Conservation (phyloP, 2,797 vertebrate species). For the Acrossocheilus fasciatus region DNA sequence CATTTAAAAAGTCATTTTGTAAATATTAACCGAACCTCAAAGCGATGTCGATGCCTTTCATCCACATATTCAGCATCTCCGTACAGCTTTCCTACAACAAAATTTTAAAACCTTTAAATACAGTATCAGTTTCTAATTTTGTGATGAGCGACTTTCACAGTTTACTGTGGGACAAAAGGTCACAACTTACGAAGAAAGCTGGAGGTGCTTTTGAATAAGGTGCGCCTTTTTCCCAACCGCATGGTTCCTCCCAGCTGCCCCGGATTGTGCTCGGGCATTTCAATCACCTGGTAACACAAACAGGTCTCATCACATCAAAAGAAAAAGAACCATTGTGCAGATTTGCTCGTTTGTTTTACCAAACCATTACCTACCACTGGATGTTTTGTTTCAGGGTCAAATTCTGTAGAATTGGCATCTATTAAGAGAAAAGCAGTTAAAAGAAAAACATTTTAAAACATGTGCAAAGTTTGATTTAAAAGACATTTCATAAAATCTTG, state of each 20-base stretch:
- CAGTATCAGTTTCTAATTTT: background rate
- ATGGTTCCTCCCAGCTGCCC: conserved; percentile 96
- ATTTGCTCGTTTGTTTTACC: conserved; percentile 26
- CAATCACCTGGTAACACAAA: conserved; percentile 84
- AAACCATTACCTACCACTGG: conserved; percentile 86
- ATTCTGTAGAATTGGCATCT: conserved; percentile 98
- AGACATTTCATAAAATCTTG: background rate
- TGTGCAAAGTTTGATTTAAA: background rate
- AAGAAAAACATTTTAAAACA: background rate
- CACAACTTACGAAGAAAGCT: conserved; percentile 86
- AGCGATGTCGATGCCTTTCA: conserved; percentile 93
- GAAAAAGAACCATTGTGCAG: background rate
- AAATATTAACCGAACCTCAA: conserved; percentile 80
- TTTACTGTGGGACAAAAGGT: background rate
- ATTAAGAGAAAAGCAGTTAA: conserved; percentile 55
- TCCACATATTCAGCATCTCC: conserved; percentile 88
- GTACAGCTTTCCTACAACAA: conserved; percentile 88
- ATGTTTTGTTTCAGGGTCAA: conserved; percentile 89
- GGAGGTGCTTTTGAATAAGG: conserved; percentile 87
- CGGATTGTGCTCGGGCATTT: conserved; percentile 97
- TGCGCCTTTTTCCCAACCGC: conserved; percentile 92
- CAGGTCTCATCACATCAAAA: background rate
- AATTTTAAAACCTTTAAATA: background rate
- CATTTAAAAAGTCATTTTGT: background rate
- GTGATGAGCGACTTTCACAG: background rate